Percentiles rank a stretch among this genome's conserved stretches.
These are phyloP conservation scores for Nesogale talazaci DNA, from an alignment of 2,113 vertebrate genomes.

Conservation along the genomic window DNA sequence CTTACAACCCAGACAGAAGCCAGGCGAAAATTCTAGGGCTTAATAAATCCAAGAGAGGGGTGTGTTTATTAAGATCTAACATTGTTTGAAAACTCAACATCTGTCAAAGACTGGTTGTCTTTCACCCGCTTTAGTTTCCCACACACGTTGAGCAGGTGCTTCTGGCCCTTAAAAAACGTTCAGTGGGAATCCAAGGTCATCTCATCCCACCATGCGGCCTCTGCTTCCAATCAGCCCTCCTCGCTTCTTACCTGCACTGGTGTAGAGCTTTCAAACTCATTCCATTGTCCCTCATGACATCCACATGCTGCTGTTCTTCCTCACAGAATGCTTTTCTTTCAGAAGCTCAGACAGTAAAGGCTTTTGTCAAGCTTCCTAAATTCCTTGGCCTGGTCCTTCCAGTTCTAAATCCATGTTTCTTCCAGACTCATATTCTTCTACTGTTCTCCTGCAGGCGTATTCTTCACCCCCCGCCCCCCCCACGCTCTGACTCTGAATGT, in stretches of 20 bases:
- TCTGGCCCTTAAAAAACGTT: constrained; percentile 72
- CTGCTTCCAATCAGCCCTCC: neutral
- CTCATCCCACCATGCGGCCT: neutral
- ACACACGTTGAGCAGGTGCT: constrained; percentile 65
- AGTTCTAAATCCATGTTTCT: neutral
- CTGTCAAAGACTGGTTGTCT: constrained; percentile 59
- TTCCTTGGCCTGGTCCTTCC: neutral
- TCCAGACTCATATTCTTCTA: neutral
- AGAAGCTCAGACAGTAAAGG: neutral
- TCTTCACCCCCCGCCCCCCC: neutral
- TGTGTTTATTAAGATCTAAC: constrained; percentile 73
- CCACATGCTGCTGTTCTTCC: neutral
- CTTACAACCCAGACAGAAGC: constrained; percentile 69
- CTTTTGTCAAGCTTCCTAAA: neutral
- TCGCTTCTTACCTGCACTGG: neutral
- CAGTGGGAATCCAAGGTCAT: neutral
- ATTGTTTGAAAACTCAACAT: constrained; percentile 78
- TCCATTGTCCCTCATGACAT: neutral
- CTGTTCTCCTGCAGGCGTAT: neutral
- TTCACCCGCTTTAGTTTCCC: neutral
- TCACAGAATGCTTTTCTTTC: neutral
- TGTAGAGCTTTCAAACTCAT: neutral
- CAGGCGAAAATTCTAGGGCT: constrained; percentile 64
- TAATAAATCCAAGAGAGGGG: constrained; percentile 69
- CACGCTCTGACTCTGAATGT: too few relatives aligned